Percentiles rank a stretch among this genome's conserved stretches.
Conservation (phyloP, 2,888 invertebrate genomes). For the Celastrina argiolus region DNA sequence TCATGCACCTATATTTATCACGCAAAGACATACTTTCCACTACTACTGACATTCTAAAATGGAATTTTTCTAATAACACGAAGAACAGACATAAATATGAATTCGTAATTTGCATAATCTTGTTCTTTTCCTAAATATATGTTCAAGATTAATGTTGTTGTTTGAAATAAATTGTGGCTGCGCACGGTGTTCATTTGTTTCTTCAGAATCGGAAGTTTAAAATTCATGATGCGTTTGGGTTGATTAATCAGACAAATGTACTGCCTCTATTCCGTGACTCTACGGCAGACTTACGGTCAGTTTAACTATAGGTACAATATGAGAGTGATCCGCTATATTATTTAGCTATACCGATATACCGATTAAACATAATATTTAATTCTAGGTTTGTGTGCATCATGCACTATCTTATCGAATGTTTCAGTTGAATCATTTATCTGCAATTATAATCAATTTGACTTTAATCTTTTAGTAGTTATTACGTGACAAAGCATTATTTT, state of each 20-base stretch:
- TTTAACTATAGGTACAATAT: too few relatives aligned
- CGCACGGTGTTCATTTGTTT: neutral
- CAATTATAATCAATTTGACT: too few relatives aligned
- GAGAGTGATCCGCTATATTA: too few relatives aligned
- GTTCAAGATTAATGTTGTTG: slow-evolving; percentile 15
- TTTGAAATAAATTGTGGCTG: slow-evolving; percentile 6
- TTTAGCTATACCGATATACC: too few relatives aligned
- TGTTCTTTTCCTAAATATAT: slow-evolving; percentile 9
- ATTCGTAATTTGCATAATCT: slow-evolving; percentile 14
- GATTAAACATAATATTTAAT: too few relatives aligned
- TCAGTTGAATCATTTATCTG: too few relatives aligned
- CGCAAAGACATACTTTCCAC: neutral
- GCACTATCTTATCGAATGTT: too few relatives aligned
- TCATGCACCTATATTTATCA: neutral
- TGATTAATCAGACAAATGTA: neutral
- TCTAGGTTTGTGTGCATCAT: too few relatives aligned
- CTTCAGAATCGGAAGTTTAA: neutral
- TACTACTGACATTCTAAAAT: neutral
- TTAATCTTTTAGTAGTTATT: too few relatives aligned
- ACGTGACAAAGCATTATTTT: too few relatives aligned
- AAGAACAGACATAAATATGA: slow-evolving; percentile 6
- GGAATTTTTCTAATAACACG: neutral
- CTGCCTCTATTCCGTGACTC: neutral
- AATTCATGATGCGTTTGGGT: neutral
- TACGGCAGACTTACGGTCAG: too few relatives aligned